Percentiles rank a stretch among this genome's conserved stretches.
These are phyloP conservation scores for Cuculus canorus DNA, from an alignment of 2,797 vertebrate species.

Conservation along the genomic window DNA sequence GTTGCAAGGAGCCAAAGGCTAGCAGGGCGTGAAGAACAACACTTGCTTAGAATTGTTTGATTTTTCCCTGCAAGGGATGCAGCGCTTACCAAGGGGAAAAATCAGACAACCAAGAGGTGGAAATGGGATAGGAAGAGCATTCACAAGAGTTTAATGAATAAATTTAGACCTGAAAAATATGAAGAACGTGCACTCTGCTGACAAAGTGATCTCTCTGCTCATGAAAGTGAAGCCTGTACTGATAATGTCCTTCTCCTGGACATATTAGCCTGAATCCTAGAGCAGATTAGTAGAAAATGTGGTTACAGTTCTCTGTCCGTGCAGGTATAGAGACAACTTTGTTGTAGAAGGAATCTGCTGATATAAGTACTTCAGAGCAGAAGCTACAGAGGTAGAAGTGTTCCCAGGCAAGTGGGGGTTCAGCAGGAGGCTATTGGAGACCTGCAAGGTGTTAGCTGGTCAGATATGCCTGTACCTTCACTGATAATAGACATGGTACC, in stretches of 20 bases:
- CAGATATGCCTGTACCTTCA: neutral
- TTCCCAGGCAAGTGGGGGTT: neutral
- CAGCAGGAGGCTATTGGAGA: neutral
- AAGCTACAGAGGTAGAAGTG: neutral
- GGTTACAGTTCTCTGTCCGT: neutral
- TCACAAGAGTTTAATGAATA: rapidly evolving
- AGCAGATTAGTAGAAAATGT: neutral
- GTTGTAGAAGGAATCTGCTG: neutral
- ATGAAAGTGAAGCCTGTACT: neutral
- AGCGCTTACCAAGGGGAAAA: neutral
- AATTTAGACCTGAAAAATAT: neutral
- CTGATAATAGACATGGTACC: neutral
- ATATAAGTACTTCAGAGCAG: neutral
- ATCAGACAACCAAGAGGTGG: neutral
- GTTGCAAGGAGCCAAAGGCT: neutral
- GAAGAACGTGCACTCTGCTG: neutral
- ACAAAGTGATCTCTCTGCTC: neutral
- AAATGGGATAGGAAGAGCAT: neutral
- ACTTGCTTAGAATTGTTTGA: neutral
- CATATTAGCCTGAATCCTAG: neutral
- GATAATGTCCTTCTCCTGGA: neutral
- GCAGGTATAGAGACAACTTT: neutral
- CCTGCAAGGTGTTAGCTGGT: neutral
- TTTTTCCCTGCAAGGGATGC: neutral
- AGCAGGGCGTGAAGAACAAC: neutral